These are phyloP conservation scores for Pseudanteris insignis DNA, from an alignment of 2,888 invertebrate species.

Conservation along the genomic window DNA sequence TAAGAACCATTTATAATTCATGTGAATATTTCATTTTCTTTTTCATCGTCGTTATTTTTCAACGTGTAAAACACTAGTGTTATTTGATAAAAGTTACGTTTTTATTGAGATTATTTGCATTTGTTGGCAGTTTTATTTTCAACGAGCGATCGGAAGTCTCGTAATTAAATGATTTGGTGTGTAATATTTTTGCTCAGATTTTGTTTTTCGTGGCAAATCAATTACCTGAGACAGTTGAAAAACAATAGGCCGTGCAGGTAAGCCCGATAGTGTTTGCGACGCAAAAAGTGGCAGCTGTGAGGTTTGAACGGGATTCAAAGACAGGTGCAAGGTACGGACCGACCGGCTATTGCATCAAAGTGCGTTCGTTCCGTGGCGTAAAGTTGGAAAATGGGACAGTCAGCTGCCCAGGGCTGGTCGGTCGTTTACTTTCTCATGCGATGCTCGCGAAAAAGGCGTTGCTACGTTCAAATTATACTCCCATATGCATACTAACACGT, in stretches of 20 bases:
- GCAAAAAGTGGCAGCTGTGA: constrained; percentile 29
- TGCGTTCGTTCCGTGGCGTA: constrained; percentile 28
- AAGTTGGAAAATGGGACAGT: constrained; percentile 40
- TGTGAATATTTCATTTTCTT: too few relatives aligned
- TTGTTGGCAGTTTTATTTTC: too few relatives aligned
- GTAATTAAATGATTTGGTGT: too few relatives aligned
- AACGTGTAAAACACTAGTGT: too few relatives aligned
- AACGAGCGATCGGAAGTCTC: too few relatives aligned
- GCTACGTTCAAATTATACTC: constrained; percentile 9
- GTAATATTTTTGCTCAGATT: too few relatives aligned
- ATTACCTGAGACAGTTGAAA: constrained; percentile 6
- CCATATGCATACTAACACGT: neutral
- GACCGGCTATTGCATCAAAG: constrained; percentile 32
- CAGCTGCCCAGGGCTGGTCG: constrained; percentile 37
- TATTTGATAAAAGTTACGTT: too few relatives aligned
- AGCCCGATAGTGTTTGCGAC: constrained; percentile 8
- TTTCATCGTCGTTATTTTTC: too few relatives aligned
- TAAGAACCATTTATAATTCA: too few relatives aligned
- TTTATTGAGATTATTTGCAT: too few relatives aligned
- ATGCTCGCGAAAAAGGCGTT: constrained; percentile 37
- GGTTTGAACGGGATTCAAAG: constrained; percentile 32
- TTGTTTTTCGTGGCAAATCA: constrained; percentile 8
- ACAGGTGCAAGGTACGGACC: constrained; percentile 29
- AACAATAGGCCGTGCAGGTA: constrained; percentile 2
- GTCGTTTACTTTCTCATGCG: constrained; percentile 39